Evolutionary conservation across 2,113 vertebrate genomes (phyloP), one percentile per base, ranked within the genome.

Genomic region (Symphodus melops): DNA sequence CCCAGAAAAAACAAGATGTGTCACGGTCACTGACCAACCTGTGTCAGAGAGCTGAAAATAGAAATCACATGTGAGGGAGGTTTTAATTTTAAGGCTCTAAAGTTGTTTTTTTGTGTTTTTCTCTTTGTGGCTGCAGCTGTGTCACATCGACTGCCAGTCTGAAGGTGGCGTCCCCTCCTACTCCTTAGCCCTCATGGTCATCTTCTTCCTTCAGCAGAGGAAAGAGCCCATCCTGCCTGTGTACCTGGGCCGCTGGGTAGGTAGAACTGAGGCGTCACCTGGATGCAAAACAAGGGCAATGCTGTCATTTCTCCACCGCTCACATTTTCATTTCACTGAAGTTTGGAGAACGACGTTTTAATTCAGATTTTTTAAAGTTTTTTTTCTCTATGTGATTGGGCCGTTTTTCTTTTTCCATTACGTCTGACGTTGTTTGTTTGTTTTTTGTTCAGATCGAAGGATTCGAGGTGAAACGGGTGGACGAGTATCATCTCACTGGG

Each of bases 161-260:
- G 98, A 99, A 92, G 98, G 97, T 44, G 98, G 97, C 44, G 96
- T 99, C 81, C 98, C 98, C 3, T 99, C 98, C 0, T 99, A 99
- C 89, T 98, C 97, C 25, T 96, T 98, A 82, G 96, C 97, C 86
- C 96, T 99, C 93, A 99, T 99, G 98, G 97, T 97, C 83, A 96
- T 99, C 91, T 99, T 99, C 95, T 99, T 99, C 92, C 96, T 99
- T 84, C 98, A 99, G 90, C 97, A 98, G 95, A 96, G 96, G 89
- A 95, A 95, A 76, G 94, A 95, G 67, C 95, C 95, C 78, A 92
- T 98, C 93, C 95, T 99, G 72, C 97, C 98, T 0, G 96, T 96
- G 52, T 97, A 97, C 93, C 93, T 99, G 79, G 98, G 97, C 82
- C 92, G 74, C 55, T 98, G 97, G 97, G 98, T 99, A 91, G 85